Conservation (phyloP, 2,888 invertebrate genomes). For the Apamea monoglypha region DNA sequence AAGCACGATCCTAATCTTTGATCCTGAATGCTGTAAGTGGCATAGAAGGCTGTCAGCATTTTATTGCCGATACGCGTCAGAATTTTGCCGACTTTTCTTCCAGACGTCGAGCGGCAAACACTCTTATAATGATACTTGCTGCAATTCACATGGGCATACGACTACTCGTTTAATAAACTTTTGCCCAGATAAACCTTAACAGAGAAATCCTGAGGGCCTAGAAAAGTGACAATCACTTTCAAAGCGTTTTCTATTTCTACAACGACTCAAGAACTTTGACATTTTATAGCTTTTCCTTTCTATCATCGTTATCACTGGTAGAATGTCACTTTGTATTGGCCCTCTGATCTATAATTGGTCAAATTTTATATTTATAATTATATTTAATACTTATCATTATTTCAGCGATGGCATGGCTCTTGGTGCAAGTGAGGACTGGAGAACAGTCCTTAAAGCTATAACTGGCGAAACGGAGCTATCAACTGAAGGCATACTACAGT, state of each 20-base stretch:
- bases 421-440: constrained; percentile 86
- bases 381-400: constrained; percentile 18
- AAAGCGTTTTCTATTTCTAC: not conserved
- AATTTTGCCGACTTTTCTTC: not conserved
- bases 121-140: not conserved
- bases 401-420: constrained; percentile 86
- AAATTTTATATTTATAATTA: not conserved
- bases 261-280: not conserved
- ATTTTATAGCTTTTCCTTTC: not conserved
- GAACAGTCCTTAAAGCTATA: constrained; percentile 82
- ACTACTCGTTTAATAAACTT: too few relatives aligned
- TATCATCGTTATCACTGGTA: not conserved
- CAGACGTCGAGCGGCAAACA: not conserved
- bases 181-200: not conserved
- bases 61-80: constrained; percentile 2
- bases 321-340: not conserved
- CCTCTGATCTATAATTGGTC: not conserved
- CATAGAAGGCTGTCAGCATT: constrained; percentile 1
- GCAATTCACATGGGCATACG: not conserved
- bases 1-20: constrained; percentile 44
- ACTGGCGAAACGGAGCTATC: constrained; percentile 85
- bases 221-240: not conserved
- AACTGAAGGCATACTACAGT: constrained; percentile 83
- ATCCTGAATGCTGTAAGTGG: constrained; percentile 11
- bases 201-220: not conserved